phyloP scores from a whole-genome alignment of 2,888 invertebrate species.

The Torymus tubicola region DNA sequence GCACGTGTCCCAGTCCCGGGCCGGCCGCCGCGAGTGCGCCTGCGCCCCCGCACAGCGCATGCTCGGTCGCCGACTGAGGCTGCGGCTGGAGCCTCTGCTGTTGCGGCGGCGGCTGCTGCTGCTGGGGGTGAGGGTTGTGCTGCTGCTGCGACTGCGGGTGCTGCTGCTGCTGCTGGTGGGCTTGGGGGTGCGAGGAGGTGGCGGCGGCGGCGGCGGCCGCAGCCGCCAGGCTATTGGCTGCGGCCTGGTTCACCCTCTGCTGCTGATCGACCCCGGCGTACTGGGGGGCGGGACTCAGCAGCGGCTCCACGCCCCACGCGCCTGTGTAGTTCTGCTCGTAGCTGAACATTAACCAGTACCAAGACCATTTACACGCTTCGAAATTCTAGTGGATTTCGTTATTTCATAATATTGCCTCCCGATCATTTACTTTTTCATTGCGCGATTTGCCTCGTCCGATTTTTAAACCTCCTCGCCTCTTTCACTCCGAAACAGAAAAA shows the following conservation, averaged over 20 bases:
- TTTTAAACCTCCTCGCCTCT: too few species aligned
- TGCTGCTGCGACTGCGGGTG: constrained; percentile 68
- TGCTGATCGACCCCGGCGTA: constrained; percentile 73
- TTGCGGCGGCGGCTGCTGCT: constrained; percentile 72
- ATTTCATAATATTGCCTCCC: too few species aligned
- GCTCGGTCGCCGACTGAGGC: constrained; percentile 65
- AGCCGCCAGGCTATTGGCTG: constrained; percentile 72
- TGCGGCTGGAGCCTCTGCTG: constrained; percentile 70
- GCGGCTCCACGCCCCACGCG: constrained; percentile 75
- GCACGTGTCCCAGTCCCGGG: constrained; percentile 71
- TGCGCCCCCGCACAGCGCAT: constrained; percentile 75
- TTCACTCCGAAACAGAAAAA: too few species aligned
- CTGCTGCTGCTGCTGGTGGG: constrained; percentile 66
- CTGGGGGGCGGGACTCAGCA: constrained; percentile 75
- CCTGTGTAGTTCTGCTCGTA: constrained; percentile 75
- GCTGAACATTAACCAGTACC: constrained; percentile 59
- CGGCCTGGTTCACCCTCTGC: constrained; percentile 73
- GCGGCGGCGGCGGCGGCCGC: constrained; percentile 60
- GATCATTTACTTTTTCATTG: too few species aligned
- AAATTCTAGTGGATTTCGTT: too few species aligned
- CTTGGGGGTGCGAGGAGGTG: constrained; percentile 68
- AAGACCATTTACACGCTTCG: constrained; percentile 25
- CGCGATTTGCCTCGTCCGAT: too few species aligned
- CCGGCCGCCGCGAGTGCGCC: constrained; percentile 64
- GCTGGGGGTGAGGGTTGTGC: constrained; percentile 72